These are phyloP conservation scores for Drosophila saltans DNA, from an alignment of 1,140 invertebrate species.

Conservation along the genomic window DNA sequence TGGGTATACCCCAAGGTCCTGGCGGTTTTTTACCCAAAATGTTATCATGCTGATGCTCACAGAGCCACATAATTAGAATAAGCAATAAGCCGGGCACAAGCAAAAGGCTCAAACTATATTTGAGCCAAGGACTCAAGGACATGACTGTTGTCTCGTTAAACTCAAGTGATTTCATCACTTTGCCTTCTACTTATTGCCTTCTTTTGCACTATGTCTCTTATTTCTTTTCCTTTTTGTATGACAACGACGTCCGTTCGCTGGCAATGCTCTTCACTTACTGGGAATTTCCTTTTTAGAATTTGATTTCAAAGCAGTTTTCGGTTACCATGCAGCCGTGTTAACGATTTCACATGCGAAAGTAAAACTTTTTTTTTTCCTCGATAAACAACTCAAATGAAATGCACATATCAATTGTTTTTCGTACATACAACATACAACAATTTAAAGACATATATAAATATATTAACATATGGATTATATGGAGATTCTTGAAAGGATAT, in stretches of 20 bases:
- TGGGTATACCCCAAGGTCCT: constrained; percentile 90
- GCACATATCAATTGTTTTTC: not conserved
- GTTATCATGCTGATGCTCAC: constrained; percentile 48
- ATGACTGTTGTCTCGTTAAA: not conserved
- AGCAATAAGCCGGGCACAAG: constrained; percentile 32
- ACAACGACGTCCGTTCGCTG: constrained; percentile 52
- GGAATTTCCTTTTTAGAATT: constrained; percentile 52
- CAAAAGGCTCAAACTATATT: constrained; percentile 15
- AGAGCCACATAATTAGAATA: constrained; percentile 41
- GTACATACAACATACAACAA: not conserved
- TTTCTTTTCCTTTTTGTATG: not conserved
- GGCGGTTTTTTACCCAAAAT: constrained; percentile 85
- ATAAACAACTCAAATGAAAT: not conserved
- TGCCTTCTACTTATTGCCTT: constrained; percentile 21
- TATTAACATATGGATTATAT: not conserved
- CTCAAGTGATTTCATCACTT: not conserved
- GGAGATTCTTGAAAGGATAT: not conserved
- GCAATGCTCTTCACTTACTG: constrained; percentile 66
- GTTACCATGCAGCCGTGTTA: not conserved
- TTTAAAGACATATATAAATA: not conserved
- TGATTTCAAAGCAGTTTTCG: constrained; percentile 38
- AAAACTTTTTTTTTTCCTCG: too few species aligned
- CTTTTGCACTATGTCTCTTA: constrained; percentile 1
- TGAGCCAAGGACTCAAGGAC: constrained; percentile 3
- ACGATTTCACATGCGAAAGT: not conserved